Base-by-base conservation (phyloP, 2,888 invertebrate species). In the Coleophora deauratella region DNA sequence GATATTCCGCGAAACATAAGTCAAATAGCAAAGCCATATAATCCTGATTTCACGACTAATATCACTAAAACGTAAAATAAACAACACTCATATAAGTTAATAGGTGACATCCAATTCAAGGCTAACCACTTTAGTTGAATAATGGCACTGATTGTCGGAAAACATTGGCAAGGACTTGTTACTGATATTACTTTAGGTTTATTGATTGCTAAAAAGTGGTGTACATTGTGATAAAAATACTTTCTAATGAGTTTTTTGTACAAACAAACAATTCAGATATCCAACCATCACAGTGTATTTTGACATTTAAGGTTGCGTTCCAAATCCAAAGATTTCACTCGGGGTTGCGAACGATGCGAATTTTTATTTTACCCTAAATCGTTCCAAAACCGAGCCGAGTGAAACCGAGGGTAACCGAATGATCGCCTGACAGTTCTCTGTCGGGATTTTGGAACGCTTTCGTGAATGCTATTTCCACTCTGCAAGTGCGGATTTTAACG, bases 31-130 rank as follows among this genome's bases (percentile, higher is more conserved):
- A 78, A 82, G 82, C 85, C 85, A 85, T 85, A 85, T 81, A 85
- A 82, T 74, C 75, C 69, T 75, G 58, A 75, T 78, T 76, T 72
- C 65, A 60, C 67, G 60, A 73, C 76, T 76, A 78, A 78, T 82
- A 72, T 64, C 62, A 72, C 80, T 84, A 84, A 80, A 84, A 74
- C 77, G 70, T 80, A 77, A 81, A 84, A 81, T 85, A 84, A 85
- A 85, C 81, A 85, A 82, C 78, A 81, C 81, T 82, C 76, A 78
- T 81, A 66, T 73, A 68, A 66, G 64, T 66, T 74, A 76, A 71
- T 76, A 79, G 69, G 71, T 85, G 85, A 82, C 84, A 85, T 81
- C 75, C 75, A 81, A 76, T 85, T 85, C 85, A 85, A 85, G 85
- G 85, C 85, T 85, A 85, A 84, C 85, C 72, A 84, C 77, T 80